Evolutionary conservation across 2,113 vertebrate genomes (phyloP), one percentile per base, ranked within the genome.

Genomic region (Butorides virescens): DNA sequence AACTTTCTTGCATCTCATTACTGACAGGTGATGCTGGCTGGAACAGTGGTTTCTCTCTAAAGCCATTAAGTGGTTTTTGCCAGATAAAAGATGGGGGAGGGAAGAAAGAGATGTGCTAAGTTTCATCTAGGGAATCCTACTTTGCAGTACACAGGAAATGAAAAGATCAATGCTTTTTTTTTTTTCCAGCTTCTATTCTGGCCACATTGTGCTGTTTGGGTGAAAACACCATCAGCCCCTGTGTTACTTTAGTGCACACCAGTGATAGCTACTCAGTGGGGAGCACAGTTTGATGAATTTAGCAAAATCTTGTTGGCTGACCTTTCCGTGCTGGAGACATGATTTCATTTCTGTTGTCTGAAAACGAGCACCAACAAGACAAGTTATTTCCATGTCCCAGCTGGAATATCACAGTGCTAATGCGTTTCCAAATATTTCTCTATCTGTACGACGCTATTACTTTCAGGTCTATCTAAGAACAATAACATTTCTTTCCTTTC

Each of bases 341-440:
- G 97, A 96, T 96, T 97, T 97, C 97, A 97, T 97, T 90, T 91
- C 95, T 97, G 96, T 95, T 96, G 97, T 97, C 97, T 97, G 95
- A 95, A 93, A 96, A 97, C 3, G 77, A 92, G 37, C 84, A 95
- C 77, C 89, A 95, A 93, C 58, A 95, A 72, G 92, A 96, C 95
- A 89, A 97, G 91, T 94, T 97, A 73, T 96, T 95, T 97, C 94
- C 92, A 94, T 66, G 86, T 92, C 95, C 92, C 95, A 96, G 89
- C 66, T 42, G 71, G 95, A 96, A 92, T 90, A 89, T 50, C 59
- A 42, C 23, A 70, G 49, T 73, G 46, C 53, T 95, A 92, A 93
- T 86, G 62, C 63, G 26, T 79, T 95, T 95, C 73, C 95, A 97
- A 93, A 53, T 56, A 86, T 85, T 96, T 93, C 37, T 91, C 75